phyloP scores from a whole-genome alignment of 2,888 invertebrate species.

The Agonum fuliginosum region DNA sequence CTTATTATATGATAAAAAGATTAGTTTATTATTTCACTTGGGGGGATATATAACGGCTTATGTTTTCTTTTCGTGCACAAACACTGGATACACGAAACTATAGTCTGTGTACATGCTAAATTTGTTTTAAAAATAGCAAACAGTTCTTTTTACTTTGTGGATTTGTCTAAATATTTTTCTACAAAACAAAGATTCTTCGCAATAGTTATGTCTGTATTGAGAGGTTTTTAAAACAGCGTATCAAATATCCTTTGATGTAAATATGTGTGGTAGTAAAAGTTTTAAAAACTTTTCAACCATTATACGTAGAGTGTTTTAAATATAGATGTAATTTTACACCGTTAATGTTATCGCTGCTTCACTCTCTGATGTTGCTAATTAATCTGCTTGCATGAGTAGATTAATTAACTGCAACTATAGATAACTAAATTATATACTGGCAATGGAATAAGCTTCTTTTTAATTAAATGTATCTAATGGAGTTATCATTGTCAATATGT shows the following conservation, averaged over 20 bases:
- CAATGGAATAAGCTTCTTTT: background rate
- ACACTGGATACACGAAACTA: slow-evolving; percentile 19
- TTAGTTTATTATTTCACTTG: slow-evolving; percentile 58
- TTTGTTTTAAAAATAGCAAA: slow-evolving; percentile 27
- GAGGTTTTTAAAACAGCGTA: slow-evolving; percentile 16
- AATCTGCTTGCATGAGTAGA: slow-evolving; percentile 42
- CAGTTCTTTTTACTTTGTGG: slow-evolving; percentile 21
- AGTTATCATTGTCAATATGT: slow-evolving; percentile 3
- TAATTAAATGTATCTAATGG: background rate
- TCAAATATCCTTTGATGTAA: slow-evolving; percentile 27
- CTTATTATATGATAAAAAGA: slow-evolving; percentile 58
- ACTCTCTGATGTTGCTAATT: slow-evolving; percentile 20
- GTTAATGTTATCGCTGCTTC: slow-evolving; percentile 12
- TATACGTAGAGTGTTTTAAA: slow-evolving; percentile 19
- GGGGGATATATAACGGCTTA: slow-evolving; percentile 44
- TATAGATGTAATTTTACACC: slow-evolving; percentile 22
- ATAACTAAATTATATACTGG: background rate
- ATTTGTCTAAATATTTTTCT: slow-evolving; percentile 33
- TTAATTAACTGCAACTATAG: slow-evolving; percentile 18
- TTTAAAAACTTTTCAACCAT: slow-evolving; percentile 21
- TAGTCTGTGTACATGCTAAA: slow-evolving; percentile 45
- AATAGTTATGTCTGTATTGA: slow-evolving; percentile 35
- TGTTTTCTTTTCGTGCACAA: slow-evolving; percentile 49
- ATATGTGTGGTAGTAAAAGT: background rate
- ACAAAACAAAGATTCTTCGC: slow-evolving; percentile 5